These are phyloP conservation scores for Heliothis subflexa DNA, from an alignment of 1,140 invertebrate genomes.

Conservation along the genomic window DNA sequence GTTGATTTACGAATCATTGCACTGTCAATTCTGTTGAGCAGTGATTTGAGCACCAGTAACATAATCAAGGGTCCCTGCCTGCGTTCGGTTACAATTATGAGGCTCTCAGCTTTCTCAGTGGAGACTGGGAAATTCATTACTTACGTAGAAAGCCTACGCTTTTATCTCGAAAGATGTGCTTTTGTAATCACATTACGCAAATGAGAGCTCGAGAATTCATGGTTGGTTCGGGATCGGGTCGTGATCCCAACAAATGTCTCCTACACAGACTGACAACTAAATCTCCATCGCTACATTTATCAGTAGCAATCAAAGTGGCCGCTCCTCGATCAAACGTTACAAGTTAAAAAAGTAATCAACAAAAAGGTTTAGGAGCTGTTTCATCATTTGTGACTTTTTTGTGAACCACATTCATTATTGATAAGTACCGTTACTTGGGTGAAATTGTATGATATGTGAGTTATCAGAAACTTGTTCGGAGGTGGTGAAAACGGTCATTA, in stretches of 20 bases:
- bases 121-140: slow-evolving; percentile 81
- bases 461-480: no score
- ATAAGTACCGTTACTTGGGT: no score
- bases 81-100: slow-evolving; percentile 70
- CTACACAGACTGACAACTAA: slow-evolving; percentile 72
- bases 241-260: slow-evolving; percentile 81
- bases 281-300: slow-evolving; percentile 61
- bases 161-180: slow-evolving; percentile 84
- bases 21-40: slow-evolving; percentile 24
- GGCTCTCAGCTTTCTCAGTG: slow-evolving; percentile 65
- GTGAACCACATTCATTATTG: no score
- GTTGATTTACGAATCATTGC: slow-evolving; percentile 6
- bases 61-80: slow-evolving; percentile 56
- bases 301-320: slow-evolving; percentile 47
- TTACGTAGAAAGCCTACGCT: slow-evolving; percentile 80
- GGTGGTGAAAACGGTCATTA: no score
- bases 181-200: slow-evolving; percentile 86
- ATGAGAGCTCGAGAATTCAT: slow-evolving; percentile 83
- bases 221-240: slow-evolving; percentile 79
- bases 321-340: slow-evolving; percentile 14
- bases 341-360: no score
- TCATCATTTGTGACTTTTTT: no score
- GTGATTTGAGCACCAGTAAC: slow-evolving; percentile 52
- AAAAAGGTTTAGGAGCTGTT: no score
- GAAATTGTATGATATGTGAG: no score